Evolutionary conservation across 2,888 invertebrate genomes (phyloP), one percentile per base, ranked within the genome.

Genomic region (Diloba caeruleocephala): DNA sequence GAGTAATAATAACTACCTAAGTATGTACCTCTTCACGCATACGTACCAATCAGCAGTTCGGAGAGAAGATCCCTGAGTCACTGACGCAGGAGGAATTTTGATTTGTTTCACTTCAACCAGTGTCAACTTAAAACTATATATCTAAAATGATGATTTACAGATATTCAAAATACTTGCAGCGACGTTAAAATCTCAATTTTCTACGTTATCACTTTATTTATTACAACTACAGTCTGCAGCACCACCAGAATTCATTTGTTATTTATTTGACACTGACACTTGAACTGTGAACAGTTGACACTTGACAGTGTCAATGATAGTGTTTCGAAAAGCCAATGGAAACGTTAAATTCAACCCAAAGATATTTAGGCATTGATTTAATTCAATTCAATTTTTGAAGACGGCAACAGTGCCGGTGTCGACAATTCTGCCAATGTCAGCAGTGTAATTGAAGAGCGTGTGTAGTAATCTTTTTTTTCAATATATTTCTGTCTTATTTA

Each of bases 81-180:
- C 82, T 70, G 88, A 84, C 69, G 87, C 88, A 72, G 89, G 88
- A 82, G 88, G 89, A 90, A 90, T 90, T 85, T 89, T 89, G 88
- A 82, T 77, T 52, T 63, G 39, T 67, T 76, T 71, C 54, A 33
- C 25, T 59, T 44, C 21, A 59, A 50, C 52, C 15, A 43, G 25
- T 23, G 28, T 29, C 4, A 54, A 54, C 39, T 26, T 17, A 45
- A 61, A 37, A 38, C 7, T 28, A 17, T 4, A 10, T 9, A 43
- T 51, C 0, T 1, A 34, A 42, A 31, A 5, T 13, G 10, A 31
- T 15, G 10, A 12, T 12, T 28, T 37, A 21, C 2, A 10, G 9
- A 26, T 26, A 23, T 5, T 25, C 34, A 14, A 0, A 28, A n/a
- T 49, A 29, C 6, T 7, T 33, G 33, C 4, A 14, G 13, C 7